A percentile compares a stretch with the other conserved stretches of the same genome.
Evolutionary conservation across 2,888 invertebrate species (phyloP).

Genomic region (Tanytarsus gracilentus): DNA sequence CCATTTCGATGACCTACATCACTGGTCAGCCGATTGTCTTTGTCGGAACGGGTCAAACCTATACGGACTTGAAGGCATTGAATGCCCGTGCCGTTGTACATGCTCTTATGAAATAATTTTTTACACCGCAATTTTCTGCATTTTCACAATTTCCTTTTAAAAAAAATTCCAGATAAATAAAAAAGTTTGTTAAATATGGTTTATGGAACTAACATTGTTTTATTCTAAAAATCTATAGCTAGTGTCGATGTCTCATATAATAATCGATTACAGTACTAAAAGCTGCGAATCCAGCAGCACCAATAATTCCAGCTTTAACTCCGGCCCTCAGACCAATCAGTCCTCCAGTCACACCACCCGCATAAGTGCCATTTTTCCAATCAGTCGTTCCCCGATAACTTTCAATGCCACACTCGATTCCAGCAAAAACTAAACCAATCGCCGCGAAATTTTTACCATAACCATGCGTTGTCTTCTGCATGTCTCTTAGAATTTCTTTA

Average conservation of each 20-base stretch:
- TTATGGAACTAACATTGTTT: slow-evolving; percentile 2
- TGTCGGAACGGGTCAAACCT: slow-evolving; percentile 93
- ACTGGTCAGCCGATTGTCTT: slow-evolving; percentile 99
- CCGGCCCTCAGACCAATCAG: slow-evolving; percentile 86
- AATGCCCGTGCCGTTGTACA: slow-evolving; percentile 95
- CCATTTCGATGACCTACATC: slow-evolving; percentile 99
- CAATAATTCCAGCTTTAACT: slow-evolving; percentile 82
- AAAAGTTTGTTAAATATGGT: background rate
- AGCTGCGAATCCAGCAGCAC: slow-evolving; percentile 94
- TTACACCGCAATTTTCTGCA: background rate
- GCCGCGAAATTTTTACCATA: slow-evolving; percentile 98
- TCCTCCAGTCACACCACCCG: slow-evolving; percentile 90
- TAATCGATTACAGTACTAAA: slow-evolving; percentile 97
- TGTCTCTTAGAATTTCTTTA: slow-evolving; percentile 78
- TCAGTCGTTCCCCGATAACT: slow-evolving; percentile 88
- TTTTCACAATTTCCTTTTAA: background rate
- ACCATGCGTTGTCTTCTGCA: slow-evolving; percentile 80
- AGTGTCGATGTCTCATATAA: slow-evolving; percentile 61
- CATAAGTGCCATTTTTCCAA: slow-evolving; percentile 93
- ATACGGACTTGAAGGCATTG: slow-evolving; percentile 91
- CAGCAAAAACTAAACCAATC: slow-evolving; percentile 88
- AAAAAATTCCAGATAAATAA: slow-evolving; percentile 5
- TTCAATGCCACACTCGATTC: slow-evolving; percentile 90
- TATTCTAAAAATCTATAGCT: background rate
- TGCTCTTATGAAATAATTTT: slow-evolving; percentile 78